Percentiles rank a stretch among this genome's conserved stretches.
phyloP scores from a whole-genome alignment of 2,113 vertebrate genomes.

The Cynopterus brachyotis region DNA sequence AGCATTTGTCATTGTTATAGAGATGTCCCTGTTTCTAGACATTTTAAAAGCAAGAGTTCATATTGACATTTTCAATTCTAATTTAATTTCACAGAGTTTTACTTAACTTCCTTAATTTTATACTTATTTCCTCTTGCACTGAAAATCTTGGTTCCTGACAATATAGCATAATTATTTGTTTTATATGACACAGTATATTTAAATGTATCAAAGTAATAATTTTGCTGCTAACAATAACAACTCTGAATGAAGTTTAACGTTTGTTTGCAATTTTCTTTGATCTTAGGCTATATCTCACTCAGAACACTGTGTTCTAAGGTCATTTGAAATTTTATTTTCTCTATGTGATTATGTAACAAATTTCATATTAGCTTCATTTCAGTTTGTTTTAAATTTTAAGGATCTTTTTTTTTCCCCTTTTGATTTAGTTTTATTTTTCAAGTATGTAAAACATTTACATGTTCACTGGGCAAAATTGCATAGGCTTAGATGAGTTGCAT shows the following conservation, averaged over 20 bases:
- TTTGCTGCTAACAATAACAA: not conserved
- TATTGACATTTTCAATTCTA: not conserved
- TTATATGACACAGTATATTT: not conserved
- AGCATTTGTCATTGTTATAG: not conserved
- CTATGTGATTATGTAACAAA: not conserved
- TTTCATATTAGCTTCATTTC: not conserved
- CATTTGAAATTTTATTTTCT: not conserved
- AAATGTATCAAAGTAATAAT: not conserved
- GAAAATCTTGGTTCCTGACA: constrained; percentile 8
- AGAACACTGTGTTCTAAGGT: not conserved
- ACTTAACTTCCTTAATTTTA: not conserved
- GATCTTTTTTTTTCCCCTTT: not conserved
- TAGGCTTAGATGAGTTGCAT: not conserved
- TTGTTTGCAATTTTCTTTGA: not conserved
- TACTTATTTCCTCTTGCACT: not conserved
- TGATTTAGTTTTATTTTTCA: not conserved
- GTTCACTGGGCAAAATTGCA: not conserved
- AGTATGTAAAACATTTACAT: not conserved
- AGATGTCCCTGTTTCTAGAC: not conserved
- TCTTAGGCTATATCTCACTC: not conserved
- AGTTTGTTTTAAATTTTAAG: not conserved
- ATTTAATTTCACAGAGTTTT: not conserved
- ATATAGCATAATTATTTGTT: not conserved
- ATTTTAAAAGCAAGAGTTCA: constrained; percentile 8
- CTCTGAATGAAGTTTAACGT: not conserved